These are phyloP conservation scores for Salarias fasciatus DNA, from an alignment of 2,797 vertebrate species.

Conservation along the genomic window DNA sequence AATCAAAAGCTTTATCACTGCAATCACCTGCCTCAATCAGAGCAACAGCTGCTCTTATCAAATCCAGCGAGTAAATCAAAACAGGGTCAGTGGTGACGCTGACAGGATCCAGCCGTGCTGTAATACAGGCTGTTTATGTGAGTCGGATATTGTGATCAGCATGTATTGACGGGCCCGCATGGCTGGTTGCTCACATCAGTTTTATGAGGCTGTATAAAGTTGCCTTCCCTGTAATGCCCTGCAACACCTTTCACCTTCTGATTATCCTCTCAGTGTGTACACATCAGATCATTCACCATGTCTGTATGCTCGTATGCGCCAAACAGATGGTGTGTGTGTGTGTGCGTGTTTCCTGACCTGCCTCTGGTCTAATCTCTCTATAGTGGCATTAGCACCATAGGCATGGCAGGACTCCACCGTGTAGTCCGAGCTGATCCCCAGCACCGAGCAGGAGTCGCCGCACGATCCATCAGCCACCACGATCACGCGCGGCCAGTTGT, in stretches of 20 bases:
- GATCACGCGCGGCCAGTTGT: slow-evolving; percentile 76
- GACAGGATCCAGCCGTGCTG: slow-evolving; percentile 9
- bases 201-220: slow-evolving; percentile 45
- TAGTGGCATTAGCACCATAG: slow-evolving; percentile 81
- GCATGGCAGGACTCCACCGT: slow-evolving; percentile 83
- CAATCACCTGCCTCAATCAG: slow-evolving; percentile 33
- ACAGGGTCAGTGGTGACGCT: slow-evolving; percentile 12
- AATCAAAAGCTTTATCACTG: slow-evolving; percentile 36
- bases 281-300: slow-evolving; percentile 14
- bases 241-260: slow-evolving; percentile 26
- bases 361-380: slow-evolving; percentile 84
- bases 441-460: slow-evolving; percentile 82
- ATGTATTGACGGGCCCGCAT: slow-evolving; percentile 22
- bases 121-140: slow-evolving; percentile 43
- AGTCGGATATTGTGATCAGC: slow-evolving; percentile 29
- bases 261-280: slow-evolving; percentile 19
- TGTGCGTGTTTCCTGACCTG: slow-evolving; percentile 64
- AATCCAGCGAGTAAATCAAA: slow-evolving; percentile 41
- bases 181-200: slow-evolving; percentile 42
- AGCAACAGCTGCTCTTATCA: slow-evolving; percentile 49
- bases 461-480: slow-evolving; percentile 81
- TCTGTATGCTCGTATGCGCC: neutral
- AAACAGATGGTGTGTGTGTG: slow-evolving; percentile 11
- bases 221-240: slow-evolving; percentile 40
- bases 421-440: slow-evolving; percentile 84